A percentile compares a stretch with the other conserved stretches of the same genome.
These are phyloP conservation scores for Cerceris rybyensis DNA, from an alignment of 2,888 invertebrate species.

Conservation along the genomic window DNA sequence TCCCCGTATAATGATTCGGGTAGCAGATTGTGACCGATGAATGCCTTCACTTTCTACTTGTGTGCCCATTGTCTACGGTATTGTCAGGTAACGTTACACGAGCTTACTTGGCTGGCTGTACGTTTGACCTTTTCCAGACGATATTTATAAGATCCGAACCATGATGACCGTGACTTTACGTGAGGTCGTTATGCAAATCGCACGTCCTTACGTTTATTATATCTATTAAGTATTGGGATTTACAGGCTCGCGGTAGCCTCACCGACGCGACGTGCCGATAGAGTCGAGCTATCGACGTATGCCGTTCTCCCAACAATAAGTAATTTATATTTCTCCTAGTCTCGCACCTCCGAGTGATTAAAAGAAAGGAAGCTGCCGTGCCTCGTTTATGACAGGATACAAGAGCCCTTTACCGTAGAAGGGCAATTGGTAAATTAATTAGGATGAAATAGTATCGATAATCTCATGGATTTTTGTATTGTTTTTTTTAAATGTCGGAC, in stretches of 20 bases:
- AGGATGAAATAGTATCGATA: no score
- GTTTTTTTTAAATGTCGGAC: no score
- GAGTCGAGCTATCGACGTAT: background rate
- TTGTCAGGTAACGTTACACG: conserved; percentile 32
- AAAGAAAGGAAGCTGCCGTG: conserved; percentile 40
- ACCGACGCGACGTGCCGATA: background rate
- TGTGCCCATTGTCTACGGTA: conserved; percentile 48
- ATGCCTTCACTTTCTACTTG: conserved; percentile 61
- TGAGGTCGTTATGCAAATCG: conserved; percentile 61
- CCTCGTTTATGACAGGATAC: conserved; percentile 29
- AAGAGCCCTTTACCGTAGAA: no score
- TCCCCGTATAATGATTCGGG: conserved; percentile 53
- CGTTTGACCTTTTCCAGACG: conserved; percentile 57
- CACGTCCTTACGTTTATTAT: conserved; percentile 51
- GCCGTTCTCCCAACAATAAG: background rate
- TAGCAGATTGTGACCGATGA: conserved; percentile 42
- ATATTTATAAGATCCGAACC: conserved; percentile 59
- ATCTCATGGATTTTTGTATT: no score
- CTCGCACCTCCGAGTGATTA: conserved; percentile 4
- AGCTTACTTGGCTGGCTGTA: conserved; percentile 23
- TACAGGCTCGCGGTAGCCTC: conserved; percentile 26
- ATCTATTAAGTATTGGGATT: conserved; percentile 34
- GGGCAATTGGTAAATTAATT: no score
- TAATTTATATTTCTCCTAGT: conserved; percentile 14
- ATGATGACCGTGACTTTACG: conserved; percentile 61